Base-by-base conservation (phyloP, 2,888 invertebrate species). In the Ceriagrion tenellum region DNA sequence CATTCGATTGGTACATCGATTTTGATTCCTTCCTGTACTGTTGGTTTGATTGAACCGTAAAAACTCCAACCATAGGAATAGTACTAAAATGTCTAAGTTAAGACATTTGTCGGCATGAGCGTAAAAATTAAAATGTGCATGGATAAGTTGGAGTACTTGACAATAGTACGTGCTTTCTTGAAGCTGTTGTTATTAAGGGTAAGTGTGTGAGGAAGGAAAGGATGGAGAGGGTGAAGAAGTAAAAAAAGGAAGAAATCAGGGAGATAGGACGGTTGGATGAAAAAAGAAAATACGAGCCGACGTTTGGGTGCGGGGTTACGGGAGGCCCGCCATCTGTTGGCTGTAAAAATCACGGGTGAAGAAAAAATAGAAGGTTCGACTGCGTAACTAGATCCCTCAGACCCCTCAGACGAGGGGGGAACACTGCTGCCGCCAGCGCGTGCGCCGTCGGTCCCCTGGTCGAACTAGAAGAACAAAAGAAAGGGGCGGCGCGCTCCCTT, bases 281-380 rank as follows among this genome's bases (percentile, higher is more conserved):
- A 91, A 91, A 91, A 81, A 35, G 30, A 81, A 81, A 63, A 47
- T 69, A 69, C 47, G 93, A 47, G 47, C 47, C 74, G 93, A 93
- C 69, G 47, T 69, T 93, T 47, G 93, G 26, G 93, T 69, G 89
- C 56, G 69, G 69, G 69, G 69, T 40, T 93, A 69, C 93, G 93
- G 63, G n/a, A 63, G 40, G 23, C n/a, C 26, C 74, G n/a, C 47
- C 93, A 93, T 47, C 93, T 74, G 93, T 63, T 47, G 93, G 47
- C 63, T 63, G 47, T 93, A 47, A 59, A 91, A 91, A 59, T 59
- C 90, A 91, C 63, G 63, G 63, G 69, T 55, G 35, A 10, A 18
- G 16, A 40, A 90, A 90, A 55, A 88, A 2, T n/a, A 59, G 69
- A 35, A 47, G 93, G n/a, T 20, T 13, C 30, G 59, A 12, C 35